Percentiles rank a stretch among this genome's conserved stretches.
Conservation (phyloP, 2,888 invertebrate species). For the Drosophila infuscata region DNA sequence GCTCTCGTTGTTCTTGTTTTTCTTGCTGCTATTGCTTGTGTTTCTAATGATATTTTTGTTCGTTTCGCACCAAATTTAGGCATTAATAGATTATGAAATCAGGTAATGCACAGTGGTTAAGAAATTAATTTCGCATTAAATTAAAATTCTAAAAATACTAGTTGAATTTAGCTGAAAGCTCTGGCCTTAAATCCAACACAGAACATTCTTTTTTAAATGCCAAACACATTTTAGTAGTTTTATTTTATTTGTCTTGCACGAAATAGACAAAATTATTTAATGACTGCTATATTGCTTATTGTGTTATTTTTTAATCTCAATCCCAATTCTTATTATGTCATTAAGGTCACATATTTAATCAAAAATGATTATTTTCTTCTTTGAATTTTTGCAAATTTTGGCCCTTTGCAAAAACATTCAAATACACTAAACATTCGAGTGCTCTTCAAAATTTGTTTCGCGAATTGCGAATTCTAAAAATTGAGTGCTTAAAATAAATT, state of each 20-base stretch:
- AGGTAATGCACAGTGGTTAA: constrained; percentile 16
- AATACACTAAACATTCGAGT: neutral
- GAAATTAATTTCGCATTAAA: neutral
- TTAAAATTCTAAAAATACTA: neutral
- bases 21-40: constrained; percentile 30
- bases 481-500: neutral
- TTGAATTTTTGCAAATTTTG: neutral
- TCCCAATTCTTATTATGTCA: neutral
- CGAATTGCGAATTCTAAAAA: neutral
- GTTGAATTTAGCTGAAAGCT: neutral
- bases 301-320: neutral
- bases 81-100: constrained; percentile 57
- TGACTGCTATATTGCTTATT: neutral
- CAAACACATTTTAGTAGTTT: neutral
- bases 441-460: neutral
- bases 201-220: too few species aligned
- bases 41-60: constrained; percentile 33
- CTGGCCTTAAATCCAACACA: neutral
- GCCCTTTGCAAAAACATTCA: neutral
- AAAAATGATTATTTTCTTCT: neutral
- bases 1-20: constrained; percentile 4
- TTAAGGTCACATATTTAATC: neutral
- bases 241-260: neutral
- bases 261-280: neutral
- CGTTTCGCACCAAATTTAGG: constrained; percentile 39